phyloP scores from a whole-genome alignment of 2,113 vertebrate species.

The Arenaria interpres region DNA sequence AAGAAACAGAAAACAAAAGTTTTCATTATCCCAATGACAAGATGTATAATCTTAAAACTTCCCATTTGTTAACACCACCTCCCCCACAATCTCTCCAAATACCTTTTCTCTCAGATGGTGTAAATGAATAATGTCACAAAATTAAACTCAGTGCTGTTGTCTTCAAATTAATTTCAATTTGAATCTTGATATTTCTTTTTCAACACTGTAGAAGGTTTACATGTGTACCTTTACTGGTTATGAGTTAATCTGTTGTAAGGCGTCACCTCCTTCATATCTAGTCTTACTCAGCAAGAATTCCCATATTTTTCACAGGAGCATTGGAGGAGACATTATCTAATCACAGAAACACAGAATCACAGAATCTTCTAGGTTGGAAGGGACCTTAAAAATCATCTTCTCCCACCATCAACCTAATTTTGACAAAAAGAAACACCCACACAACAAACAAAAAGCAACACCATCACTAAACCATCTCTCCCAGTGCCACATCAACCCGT shows the following conservation, averaged over 20 bases:
- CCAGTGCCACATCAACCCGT: too few relatives aligned
- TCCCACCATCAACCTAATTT: too few relatives aligned
- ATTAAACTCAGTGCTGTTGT: neutral
- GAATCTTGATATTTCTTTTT: neutral
- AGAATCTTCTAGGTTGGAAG: too few relatives aligned
- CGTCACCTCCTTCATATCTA: neutral
- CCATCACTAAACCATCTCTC: too few relatives aligned
- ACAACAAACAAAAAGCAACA: too few relatives aligned
- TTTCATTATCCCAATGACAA: neutral
- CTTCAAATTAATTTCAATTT: neutral
- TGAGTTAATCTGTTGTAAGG: neutral
- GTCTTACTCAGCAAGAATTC: neutral
- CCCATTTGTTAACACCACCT: neutral
- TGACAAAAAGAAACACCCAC: too few relatives aligned
- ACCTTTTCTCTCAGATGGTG: neutral
- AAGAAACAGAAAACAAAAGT: neutral
- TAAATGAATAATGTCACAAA: neutral
- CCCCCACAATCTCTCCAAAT: neutral
- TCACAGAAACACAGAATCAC: too few relatives aligned
- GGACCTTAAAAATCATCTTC: too few relatives aligned
- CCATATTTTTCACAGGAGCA: neutral
- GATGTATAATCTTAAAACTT: neutral
- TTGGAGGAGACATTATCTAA: neutral
- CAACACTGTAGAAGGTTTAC: neutral
- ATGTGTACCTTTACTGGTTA: neutral